Evolutionary conservation across 2,797 vertebrate species (phyloP), one percentile per base, ranked within the genome.

Genomic region (Peromyscus aztecus): DNA sequence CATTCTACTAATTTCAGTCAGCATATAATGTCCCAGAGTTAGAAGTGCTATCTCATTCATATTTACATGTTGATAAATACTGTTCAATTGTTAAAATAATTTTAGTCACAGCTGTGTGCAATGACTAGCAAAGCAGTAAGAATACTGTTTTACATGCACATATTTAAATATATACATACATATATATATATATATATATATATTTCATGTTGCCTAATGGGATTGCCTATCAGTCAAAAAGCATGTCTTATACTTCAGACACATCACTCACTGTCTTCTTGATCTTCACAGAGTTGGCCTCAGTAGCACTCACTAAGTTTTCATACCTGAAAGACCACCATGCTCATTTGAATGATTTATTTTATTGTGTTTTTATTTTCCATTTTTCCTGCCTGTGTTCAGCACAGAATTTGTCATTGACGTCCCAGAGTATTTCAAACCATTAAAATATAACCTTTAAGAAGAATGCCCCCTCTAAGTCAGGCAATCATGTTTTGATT

Each of bases 281-380:
- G 67, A 4, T 34, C 7, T 8, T 52, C 17, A 17, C 43, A 65
- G 69, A 65, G 34, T 31, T 65, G 31, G 23, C 29, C 24, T 59
- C 34, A 34, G 10, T 34, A 49, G 82, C 61, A 40, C 24, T 31
- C 31, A 52, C 4, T 40, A 31, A 82, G 34, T 24, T 17, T 75
- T 13, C 13, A n/a, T 23, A 19, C 27, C 12, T 4, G 27, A 40
- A n/a, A 27, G 12, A 6, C 16, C 59, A 46, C 17, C 19, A 19
- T 4, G 10, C n/a, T 31, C 29, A 40, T 34, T 46, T 1, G 2
- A 77, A 40, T 14, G 2, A 0, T 7, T 21, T 7, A 4, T 21
- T 2, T 43, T 31, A 31, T 31, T 82, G 12, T 19, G 17, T 34
- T 23, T 49, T 61, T 14, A 29, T 24, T n/a, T 85, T 46, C 31